Conservation (phyloP, 2,797 vertebrate genomes). For the Gambusia yucatana region DNA sequence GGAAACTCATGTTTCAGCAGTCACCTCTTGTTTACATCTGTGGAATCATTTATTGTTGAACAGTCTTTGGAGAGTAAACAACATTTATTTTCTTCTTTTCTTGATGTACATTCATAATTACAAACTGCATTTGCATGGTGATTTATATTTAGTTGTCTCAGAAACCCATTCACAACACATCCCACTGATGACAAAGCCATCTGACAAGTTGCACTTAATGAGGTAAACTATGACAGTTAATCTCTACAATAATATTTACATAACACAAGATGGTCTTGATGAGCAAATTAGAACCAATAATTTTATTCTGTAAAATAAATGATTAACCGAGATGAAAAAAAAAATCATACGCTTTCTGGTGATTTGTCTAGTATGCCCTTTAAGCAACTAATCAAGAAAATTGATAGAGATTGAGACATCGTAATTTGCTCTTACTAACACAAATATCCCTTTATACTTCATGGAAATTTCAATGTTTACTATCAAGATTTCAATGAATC, state of each 20-base stretch:
- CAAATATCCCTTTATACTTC: not conserved
- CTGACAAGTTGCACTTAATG: slow-evolving; percentile 65
- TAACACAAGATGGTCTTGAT: slow-evolving; percentile 45
- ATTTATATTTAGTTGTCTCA: slow-evolving; percentile 65
- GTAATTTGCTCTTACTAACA: not conserved
- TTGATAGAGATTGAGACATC: slow-evolving; percentile 18
- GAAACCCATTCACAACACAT: slow-evolving; percentile 39
- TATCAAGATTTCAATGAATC: not conserved
- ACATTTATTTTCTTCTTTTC: slow-evolving; percentile 47
- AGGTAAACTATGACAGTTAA: slow-evolving; percentile 65
- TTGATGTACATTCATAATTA: slow-evolving; percentile 55
- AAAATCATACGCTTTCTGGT: slow-evolving; percentile 33
- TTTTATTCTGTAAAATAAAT: slow-evolving; percentile 55
- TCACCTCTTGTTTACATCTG: slow-evolving; percentile 53
- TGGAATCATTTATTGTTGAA: slow-evolving; percentile 22
- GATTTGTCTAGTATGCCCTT: slow-evolving; percentile 41
- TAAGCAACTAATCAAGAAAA: slow-evolving; percentile 13
- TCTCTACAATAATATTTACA: slow-evolving; percentile 64
- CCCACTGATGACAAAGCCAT: slow-evolving; percentile 54
- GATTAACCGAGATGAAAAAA: slow-evolving; percentile 35
- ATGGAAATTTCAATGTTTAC: not conserved
- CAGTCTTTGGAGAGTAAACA: slow-evolving; percentile 59
- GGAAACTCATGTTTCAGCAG: slow-evolving; percentile 26
- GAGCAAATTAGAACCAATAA: slow-evolving; percentile 59
- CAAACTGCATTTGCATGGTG: slow-evolving; percentile 62